Evolutionary conservation across 2,888 invertebrate genomes (phyloP).

Genomic region (Anagyrus pseudococci): DNA sequence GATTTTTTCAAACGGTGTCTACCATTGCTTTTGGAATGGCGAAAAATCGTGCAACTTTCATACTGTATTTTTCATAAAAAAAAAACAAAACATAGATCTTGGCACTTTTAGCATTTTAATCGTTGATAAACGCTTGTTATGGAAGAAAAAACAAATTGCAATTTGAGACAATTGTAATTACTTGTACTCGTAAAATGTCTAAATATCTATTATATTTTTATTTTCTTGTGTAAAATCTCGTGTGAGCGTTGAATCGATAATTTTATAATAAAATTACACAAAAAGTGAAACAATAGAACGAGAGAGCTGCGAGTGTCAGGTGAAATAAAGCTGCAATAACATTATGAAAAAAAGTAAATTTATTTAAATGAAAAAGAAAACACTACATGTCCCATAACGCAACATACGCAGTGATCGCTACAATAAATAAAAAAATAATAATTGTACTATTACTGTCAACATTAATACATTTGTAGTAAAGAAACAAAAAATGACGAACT

Average conservation of each 20-base stretch:
- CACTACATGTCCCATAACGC: conserved; percentile 32
- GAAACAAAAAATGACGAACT: conserved; percentile 44
- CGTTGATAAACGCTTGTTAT: conserved; percentile 7
- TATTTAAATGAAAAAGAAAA: conserved; percentile 25
- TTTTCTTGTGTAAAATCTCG: conserved; percentile 7
- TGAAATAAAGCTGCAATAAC: conserved; percentile 28
- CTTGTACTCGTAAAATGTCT: not conserved
- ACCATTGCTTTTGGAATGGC: conserved; percentile 19
- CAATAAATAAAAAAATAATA: conserved; percentile 46
- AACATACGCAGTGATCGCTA: conserved; percentile 46
- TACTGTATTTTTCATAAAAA: conserved; percentile 36
- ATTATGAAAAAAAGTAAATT: conserved; percentile 24
- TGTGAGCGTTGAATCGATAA: conserved; percentile 22
- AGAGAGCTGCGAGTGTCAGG: conserved; percentile 21
- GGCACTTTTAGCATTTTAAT: conserved; percentile 23
- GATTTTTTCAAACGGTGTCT: conserved; percentile 29
- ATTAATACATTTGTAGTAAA: conserved; percentile 55
- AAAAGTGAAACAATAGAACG: not conserved
- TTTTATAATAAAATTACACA: conserved; percentile 20
- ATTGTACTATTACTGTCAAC: conserved; percentile 50
- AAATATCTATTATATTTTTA: conserved; percentile 8
- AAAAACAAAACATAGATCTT: conserved; percentile 2
- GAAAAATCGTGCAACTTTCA: conserved; percentile 27
- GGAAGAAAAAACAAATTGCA: conserved; percentile 3
- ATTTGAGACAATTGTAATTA: conserved; percentile 9